Conservation (phyloP, 2,113 vertebrate species). For the Smithornis capensis region DNA sequence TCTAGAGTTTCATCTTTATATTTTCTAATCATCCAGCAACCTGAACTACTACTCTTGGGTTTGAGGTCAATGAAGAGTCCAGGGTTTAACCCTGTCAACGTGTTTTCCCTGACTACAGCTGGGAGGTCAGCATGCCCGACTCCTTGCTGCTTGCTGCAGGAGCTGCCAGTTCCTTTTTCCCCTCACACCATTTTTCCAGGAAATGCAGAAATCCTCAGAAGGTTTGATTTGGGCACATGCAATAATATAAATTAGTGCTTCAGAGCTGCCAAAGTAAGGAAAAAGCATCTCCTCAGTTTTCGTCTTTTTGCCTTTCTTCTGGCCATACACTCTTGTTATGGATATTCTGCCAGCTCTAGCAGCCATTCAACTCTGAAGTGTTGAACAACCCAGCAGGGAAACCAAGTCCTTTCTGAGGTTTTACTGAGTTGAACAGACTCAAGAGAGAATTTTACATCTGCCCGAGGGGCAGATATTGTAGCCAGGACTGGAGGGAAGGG, state of each 20-base stretch:
- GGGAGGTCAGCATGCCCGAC: not conserved
- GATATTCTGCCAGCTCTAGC: not conserved
- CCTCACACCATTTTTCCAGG: not conserved
- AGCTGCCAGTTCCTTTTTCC: not conserved
- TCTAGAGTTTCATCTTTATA: not conserved
- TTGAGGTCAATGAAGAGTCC: not conserved
- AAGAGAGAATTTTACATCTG: not conserved
- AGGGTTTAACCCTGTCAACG: not conserved
- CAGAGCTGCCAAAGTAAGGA: not conserved
- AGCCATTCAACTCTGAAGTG: not conserved
- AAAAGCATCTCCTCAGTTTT: not conserved
- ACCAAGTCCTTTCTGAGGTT: not conserved
- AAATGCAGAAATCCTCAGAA: not conserved
- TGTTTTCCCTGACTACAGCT: not conserved
- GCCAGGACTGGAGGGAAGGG: not conserved
- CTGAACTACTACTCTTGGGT: not conserved
- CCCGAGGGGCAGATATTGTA: not conserved
- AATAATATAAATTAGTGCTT: not conserved
- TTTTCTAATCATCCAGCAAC: not conserved
- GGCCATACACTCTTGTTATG: not conserved
- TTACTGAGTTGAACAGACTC: not conserved
- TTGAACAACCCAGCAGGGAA: not conserved
- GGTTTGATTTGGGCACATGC: not conserved
- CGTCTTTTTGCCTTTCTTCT: not conserved
- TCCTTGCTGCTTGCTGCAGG: not conserved